These are phyloP conservation scores for Pithys albifrons DNA, from an alignment of 2,113 vertebrate genomes.

Conservation along the genomic window DNA sequence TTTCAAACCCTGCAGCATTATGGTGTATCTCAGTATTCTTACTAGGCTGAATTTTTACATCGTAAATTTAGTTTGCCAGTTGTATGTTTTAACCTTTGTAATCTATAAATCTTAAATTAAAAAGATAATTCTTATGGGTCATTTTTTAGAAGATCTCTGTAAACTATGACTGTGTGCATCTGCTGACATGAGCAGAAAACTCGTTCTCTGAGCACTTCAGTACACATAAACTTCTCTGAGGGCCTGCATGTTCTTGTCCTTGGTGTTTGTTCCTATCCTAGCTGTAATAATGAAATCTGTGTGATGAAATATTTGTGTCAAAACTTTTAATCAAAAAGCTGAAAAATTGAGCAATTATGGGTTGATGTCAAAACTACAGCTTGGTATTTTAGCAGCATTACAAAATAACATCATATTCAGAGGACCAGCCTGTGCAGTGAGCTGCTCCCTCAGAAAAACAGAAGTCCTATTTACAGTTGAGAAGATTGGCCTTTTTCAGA, in stretches of 20 bases:
- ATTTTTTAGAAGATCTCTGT: neutral
- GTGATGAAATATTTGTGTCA: neutral
- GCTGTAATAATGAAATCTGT: neutral
- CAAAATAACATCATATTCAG: neutral
- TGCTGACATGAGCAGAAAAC: neutral
- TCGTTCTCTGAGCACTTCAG: neutral
- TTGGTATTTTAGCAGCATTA: neutral
- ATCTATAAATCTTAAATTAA: neutral
- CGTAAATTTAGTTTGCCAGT: neutral
- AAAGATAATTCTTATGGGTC: neutral
- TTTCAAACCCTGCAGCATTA: neutral
- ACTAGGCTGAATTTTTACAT: neutral
- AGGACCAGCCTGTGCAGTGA: neutral
- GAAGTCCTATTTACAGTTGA: neutral
- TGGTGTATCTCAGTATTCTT: neutral
- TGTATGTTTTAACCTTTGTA: neutral
- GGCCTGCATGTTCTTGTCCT: neutral
- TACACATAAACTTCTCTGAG: neutral
- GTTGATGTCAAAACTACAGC: neutral
- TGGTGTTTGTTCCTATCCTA: neutral
- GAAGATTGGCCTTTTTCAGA: neutral
- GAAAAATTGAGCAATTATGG: neutral
- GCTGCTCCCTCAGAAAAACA: neutral
- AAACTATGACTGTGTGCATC: neutral
- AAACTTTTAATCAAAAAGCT: neutral